A percentile compares a stretch with the other conserved stretches of the same genome.
Conservation (phyloP, 2,113 vertebrate genomes). For the Procavia capensis region DNA sequence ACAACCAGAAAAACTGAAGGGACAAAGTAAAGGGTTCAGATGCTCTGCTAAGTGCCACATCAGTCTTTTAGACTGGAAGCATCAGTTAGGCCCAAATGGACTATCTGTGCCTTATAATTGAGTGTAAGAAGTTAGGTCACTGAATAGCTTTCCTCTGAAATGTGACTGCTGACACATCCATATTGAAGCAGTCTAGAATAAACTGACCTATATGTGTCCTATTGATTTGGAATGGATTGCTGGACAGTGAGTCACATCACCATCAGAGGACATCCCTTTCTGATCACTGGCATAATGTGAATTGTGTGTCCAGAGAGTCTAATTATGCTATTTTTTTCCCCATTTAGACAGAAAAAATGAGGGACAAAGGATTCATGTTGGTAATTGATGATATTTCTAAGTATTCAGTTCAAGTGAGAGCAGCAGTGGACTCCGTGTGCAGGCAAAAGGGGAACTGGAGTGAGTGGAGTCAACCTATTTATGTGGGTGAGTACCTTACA, state of each 20-base stretch:
- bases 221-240: background rate
- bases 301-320: background rate
- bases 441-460: slow-evolving; percentile 68
- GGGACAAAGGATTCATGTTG: slow-evolving; percentile 17
- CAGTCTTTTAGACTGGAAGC: background rate
- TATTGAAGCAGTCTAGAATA: background rate
- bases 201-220: background rate
- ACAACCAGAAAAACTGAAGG: rapidly evolving
- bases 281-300: background rate
- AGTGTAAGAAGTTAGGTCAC: background rate
- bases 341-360: slow-evolving; percentile 67
- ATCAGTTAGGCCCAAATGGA: background rate
- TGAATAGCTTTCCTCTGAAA: background rate
- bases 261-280: background rate
- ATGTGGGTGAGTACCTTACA: slow-evolving; percentile 76
- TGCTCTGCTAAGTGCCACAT: rapidly evolving
- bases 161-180: background rate
- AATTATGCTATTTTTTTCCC: background rate
- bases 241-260: background rate
- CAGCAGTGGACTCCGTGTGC: slow-evolving; percentile 64
- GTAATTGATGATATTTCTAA: slow-evolving; percentile 35
- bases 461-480: slow-evolving; percentile 79
- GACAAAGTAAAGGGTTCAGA: background rate
- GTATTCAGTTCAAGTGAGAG: slow-evolving; percentile 80
- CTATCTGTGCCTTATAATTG: background rate